Conservation (phyloP, 2,113 vertebrate genomes). For the Plectropomus leopardus region DNA sequence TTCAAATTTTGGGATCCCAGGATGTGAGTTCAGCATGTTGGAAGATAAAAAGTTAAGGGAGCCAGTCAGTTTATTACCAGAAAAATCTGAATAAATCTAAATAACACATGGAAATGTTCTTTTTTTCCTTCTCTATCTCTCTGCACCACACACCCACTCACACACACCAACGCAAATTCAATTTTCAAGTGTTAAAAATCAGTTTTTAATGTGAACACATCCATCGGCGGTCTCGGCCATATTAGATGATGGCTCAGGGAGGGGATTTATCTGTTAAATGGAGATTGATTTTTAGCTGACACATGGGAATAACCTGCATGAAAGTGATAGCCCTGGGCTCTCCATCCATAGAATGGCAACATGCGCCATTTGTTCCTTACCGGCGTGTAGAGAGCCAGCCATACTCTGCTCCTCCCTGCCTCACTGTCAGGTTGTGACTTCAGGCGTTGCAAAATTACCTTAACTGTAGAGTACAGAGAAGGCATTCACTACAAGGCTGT, state of each 20-base stretch:
- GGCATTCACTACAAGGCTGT: slow-evolving; percentile 39
- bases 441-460: slow-evolving; percentile 53
- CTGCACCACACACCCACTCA: not conserved
- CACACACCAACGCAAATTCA: slow-evolving; percentile 31
- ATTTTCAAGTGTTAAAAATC: slow-evolving; percentile 50
- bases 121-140: slow-evolving; percentile 10
- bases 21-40: not conserved
- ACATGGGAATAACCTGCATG: slow-evolving; percentile 52
- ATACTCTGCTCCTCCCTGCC: slow-evolving; percentile 14
- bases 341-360: slow-evolving; percentile 53
- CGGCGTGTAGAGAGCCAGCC: slow-evolving; percentile 30
- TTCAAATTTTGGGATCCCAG: not conserved
- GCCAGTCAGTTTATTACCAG: slow-evolving; percentile 25
- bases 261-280: slow-evolving; percentile 58
- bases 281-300: slow-evolving; percentile 66
- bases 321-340: slow-evolving; percentile 58
- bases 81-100: slow-evolving; percentile 25
- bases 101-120: slow-evolving; percentile 23
- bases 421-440: slow-evolving; percentile 48
- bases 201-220: slow-evolving; percentile 49
- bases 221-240: slow-evolving; percentile 22
- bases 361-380: slow-evolving; percentile 51
- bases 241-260: slow-evolving; percentile 34
- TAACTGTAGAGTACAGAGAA: slow-evolving; percentile 46
- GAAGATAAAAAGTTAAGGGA: not conserved